Percentiles rank a stretch among this genome's conserved stretches.
phyloP scores from a whole-genome alignment of 2,113 vertebrate species.

The Scomber colias region DNA sequence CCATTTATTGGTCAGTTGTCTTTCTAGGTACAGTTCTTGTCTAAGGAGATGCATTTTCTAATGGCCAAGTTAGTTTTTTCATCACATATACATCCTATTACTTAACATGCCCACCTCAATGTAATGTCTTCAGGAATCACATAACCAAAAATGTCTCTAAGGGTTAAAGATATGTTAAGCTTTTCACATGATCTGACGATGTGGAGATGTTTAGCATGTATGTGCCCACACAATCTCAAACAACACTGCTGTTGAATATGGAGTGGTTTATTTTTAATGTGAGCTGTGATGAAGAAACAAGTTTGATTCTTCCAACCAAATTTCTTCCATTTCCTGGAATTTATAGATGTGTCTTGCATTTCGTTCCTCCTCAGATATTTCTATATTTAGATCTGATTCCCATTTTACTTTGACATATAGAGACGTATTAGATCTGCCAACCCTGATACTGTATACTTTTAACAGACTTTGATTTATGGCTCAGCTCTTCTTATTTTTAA shows the following conservation, averaged over 20 bases:
- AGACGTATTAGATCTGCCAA: background rate
- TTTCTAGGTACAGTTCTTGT: too few relatives aligned
- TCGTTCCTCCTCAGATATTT: constrained; percentile 4
- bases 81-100: background rate
- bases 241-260: background rate
- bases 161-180: background rate
- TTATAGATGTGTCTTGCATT: background rate
- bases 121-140: background rate
- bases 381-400: constrained; percentile 7
- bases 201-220: background rate
- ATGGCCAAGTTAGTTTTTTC: background rate
- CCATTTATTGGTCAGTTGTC: background rate
- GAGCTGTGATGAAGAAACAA: background rate
- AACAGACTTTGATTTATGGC: background rate
- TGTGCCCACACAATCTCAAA: background rate
- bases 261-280: background rate
- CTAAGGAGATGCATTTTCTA: background rate
- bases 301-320: background rate
- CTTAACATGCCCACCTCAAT: background rate
- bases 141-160: background rate
- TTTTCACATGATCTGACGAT: background rate
- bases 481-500: background rate
- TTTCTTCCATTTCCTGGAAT: background rate
- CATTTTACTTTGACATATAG: constrained; percentile 1
- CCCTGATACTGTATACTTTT: background rate